phyloP scores from a whole-genome alignment of 2,113 vertebrate genomes.

The Varanus komodoensis region DNA sequence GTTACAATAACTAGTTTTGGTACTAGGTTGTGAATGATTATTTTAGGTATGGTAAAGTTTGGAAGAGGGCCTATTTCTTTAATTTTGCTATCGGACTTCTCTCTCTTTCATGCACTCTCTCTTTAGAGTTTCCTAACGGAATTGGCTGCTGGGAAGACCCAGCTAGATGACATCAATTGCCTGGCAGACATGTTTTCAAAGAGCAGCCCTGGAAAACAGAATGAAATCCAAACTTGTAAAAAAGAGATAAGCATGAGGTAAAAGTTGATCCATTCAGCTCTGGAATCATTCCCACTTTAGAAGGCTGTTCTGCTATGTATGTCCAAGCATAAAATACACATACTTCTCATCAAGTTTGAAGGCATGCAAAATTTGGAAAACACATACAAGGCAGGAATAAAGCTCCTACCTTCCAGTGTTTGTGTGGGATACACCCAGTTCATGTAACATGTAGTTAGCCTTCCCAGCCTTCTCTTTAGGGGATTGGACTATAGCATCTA shows the following conservation, averaged over 20 bases:
- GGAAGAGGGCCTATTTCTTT: neutral
- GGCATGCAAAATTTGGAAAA: too few relatives aligned
- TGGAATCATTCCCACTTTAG: neutral
- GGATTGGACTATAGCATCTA: too few relatives aligned
- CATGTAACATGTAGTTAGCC: neutral
- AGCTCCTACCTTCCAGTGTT: too few relatives aligned
- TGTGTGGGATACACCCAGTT: neutral
- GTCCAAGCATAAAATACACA: neutral
- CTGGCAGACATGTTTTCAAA: conserved; percentile 79
- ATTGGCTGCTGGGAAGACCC: conserved; percentile 83
- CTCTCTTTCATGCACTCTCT: neutral
- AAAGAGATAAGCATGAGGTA: conserved; percentile 81
- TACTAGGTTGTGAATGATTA: neutral
- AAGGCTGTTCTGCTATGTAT: neutral
- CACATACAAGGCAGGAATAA: neutral
- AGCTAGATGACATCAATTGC: conserved; percentile 80
- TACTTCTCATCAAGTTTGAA: neutral
- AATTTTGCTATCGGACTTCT: neutral
- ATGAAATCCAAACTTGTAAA: conserved; percentile 76
- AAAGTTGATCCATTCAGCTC: conserved; percentile 1
- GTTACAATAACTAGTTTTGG: too few relatives aligned
- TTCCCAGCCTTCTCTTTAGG: neutral
- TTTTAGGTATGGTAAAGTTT: neutral
- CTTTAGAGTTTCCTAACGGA: conserved; percentile 84
- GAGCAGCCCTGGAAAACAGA: conserved; percentile 74